These are phyloP conservation scores for Manduca sexta DNA, from an alignment of 1,140 invertebrate species.

Conservation along the genomic window DNA sequence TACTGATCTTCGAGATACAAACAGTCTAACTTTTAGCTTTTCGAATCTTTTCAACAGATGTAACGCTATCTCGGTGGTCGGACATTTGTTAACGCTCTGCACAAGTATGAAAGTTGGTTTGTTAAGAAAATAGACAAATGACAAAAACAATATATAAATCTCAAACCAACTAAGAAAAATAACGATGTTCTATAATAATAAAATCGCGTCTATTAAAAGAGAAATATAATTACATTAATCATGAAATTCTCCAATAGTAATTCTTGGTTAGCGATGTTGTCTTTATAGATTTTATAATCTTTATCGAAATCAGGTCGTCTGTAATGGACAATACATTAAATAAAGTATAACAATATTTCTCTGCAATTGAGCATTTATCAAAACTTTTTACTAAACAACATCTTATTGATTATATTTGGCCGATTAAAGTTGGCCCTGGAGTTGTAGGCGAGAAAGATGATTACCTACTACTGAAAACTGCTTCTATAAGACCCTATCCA, in stretches of 20 bases:
- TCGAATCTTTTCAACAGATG: slow-evolving; percentile 75
- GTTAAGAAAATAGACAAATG: not conserved
- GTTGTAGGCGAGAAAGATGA: too few species aligned
- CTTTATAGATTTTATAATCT: slow-evolving; percentile 85
- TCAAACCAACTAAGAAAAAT: too few species aligned
- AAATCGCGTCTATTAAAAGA: too few species aligned
- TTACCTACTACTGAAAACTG: too few species aligned
- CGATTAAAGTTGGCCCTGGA: too few species aligned
- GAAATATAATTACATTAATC: slow-evolving; percentile 56
- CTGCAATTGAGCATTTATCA: too few species aligned
- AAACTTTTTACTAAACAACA: too few species aligned
- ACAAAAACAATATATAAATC: not conserved
- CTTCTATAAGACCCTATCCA: too few species aligned
- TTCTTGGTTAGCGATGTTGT: slow-evolving; percentile 80
- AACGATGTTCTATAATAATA: too few species aligned
- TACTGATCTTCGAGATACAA: slow-evolving; percentile 81
- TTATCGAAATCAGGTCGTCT: slow-evolving; percentile 78
- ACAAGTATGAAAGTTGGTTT: slow-evolving; percentile 14
- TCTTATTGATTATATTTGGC: too few species aligned
- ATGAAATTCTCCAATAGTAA: slow-evolving; percentile 75
- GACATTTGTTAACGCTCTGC: slow-evolving; percentile 64
- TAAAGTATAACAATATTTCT: not conserved
- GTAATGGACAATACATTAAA: slow-evolving; percentile 4
- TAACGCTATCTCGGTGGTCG: slow-evolving; percentile 67
- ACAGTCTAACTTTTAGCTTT: slow-evolving; percentile 78